Percentiles rank a stretch among this genome's conserved stretches.
Evolutionary conservation across 2,888 invertebrate genomes (phyloP).

Genomic region (Norana najaformis): DNA sequence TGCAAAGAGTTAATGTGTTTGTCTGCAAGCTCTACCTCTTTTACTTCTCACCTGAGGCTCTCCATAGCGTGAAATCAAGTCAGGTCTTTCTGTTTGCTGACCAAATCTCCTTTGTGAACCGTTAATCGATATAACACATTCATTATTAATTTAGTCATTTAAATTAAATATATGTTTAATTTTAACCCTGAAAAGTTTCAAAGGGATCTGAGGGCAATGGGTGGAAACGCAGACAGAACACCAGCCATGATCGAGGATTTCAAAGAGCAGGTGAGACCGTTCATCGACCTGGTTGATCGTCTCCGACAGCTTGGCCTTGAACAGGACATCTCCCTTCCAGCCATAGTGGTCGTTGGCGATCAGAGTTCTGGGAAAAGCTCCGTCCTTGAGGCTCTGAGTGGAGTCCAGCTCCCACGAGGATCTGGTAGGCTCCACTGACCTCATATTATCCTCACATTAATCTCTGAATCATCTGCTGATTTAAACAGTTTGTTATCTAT

Average conservation of each 20-base stretch:
- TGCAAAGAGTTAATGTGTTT: too few species aligned
- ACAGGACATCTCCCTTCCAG: slow-evolving; percentile 17
- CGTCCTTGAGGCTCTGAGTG: slow-evolving; percentile 19
- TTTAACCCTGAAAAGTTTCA: not conserved
- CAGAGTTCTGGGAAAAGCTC: slow-evolving; percentile 20
- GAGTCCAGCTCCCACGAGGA: slow-evolving; percentile 23
- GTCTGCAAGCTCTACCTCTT: too few species aligned
- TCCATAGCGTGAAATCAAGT: too few species aligned
- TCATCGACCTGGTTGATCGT: slow-evolving; percentile 4
- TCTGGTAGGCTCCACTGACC: not conserved
- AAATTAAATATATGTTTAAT: not conserved
- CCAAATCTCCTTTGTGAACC: too few species aligned
- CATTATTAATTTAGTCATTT: too few species aligned
- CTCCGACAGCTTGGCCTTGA: not conserved
- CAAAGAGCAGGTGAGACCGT: not conserved
- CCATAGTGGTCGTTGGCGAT: slow-evolving; percentile 20
- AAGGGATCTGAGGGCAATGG: not conserved
- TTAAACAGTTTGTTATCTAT: not conserved
- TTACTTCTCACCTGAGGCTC: too few species aligned
- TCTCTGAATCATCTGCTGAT: too few species aligned
- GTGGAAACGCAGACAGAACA: not conserved
- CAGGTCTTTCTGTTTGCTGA: too few species aligned
- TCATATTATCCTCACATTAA: not conserved
- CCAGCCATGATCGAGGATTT: not conserved
- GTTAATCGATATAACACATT: too few species aligned